Base-by-base conservation (phyloP, 2,888 invertebrate genomes). In the Luperina nickerlii region DNA sequence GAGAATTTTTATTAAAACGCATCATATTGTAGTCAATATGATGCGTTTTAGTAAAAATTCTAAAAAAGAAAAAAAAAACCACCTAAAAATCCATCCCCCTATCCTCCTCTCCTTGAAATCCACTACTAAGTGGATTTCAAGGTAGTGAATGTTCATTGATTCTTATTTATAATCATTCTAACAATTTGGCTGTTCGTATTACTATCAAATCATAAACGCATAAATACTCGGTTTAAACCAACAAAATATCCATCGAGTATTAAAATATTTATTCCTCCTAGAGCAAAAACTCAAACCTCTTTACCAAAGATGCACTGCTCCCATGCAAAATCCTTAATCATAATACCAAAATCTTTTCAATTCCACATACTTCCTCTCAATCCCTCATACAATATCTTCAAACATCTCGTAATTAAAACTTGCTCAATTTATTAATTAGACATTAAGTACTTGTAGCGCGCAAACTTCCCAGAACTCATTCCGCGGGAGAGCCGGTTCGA, bases 401-500 rank as follows among this genome's bases (percentile, higher is more conserved):
- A 81, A 77, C 78, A 84, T 85, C 84, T 86, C 73, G 76, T 87
- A 88, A 92, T 92, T 91, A 91, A 90, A 92, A 91, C 89, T 90
- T 88, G 82, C 72, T 75, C 81, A 78, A 89, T 88, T 89, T 90
- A 89, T 90, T 92, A 93, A 94, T 93, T 91, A 92, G 92, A 90
- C 90, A 91, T 92, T 90, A 91, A 91, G 86, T 86, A 88, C 86
- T 88, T 82, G 90, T 88, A 83, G 86, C 83, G 84, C 83, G 76
- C 84, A 81, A 90, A 92, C 87, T 92, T 93, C 82, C 60, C 75
- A 81, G 90, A 93, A 92, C 90, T 91, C 90, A 90, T 92, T 90
- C 88, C 91, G 86, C 88, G 87, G 18, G 71, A 91, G 81, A 88
- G 81, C 87, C 87, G 86, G 93, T 94, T 94, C 93, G 94, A 94